phyloP scores from a whole-genome alignment of 2,113 vertebrate species.

The Heterotis niloticus region DNA sequence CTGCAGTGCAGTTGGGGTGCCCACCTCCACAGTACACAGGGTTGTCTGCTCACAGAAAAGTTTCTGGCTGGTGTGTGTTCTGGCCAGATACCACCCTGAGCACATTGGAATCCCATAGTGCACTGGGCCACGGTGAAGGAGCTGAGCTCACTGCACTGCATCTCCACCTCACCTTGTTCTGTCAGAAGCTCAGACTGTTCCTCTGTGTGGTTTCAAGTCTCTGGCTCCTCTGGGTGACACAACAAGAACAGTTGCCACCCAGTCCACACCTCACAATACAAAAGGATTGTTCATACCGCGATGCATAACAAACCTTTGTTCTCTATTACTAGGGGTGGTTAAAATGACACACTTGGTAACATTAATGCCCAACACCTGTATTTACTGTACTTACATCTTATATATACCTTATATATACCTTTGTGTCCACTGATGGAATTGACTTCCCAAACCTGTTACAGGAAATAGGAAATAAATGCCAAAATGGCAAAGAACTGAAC shows the following conservation, averaged over 20 bases:
- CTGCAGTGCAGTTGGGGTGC: neutral
- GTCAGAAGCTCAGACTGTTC: neutral
- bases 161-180: neutral
- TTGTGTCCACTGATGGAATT: neutral
- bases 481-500: neutral
- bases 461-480: neutral
- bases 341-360: no score
- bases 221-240: neutral
- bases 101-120: neutral
- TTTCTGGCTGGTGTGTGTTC: no score
- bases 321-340: no score
- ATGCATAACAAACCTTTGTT: no score
- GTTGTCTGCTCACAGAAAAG: neutral
- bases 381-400: neutral
- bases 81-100: neutral
- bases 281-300: no score
- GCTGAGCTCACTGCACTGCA: neutral
- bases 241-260: neutral
- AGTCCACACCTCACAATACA: neutral
- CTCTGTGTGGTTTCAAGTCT: neutral
- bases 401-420: constrained; percentile 4
- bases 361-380: no score
- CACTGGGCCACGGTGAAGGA: neutral
- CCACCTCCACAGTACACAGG: neutral
- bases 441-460: neutral